These are phyloP conservation scores for Flexamia atlantica DNA, from an alignment of 2,888 invertebrate species.

Conservation along the genomic window DNA sequence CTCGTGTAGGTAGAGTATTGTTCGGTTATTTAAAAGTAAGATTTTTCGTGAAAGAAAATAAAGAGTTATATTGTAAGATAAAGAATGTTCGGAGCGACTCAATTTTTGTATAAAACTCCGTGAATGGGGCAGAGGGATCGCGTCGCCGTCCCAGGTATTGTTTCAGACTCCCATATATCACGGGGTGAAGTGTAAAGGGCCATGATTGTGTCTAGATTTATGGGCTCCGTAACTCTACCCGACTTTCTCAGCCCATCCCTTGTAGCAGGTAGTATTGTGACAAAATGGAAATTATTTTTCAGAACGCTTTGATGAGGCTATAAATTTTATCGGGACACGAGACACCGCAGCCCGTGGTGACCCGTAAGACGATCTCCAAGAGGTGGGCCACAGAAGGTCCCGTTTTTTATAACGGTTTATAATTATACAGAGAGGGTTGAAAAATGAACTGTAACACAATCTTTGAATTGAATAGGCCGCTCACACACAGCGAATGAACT, in stretches of 20 bases:
- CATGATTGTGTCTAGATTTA: conserved; percentile 47
- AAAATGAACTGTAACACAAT: not conserved
- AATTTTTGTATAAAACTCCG: not conserved
- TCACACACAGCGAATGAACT: not conserved
- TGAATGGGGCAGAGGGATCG: conserved; percentile 33
- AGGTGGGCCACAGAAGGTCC: not conserved
- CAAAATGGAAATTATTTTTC: conserved; percentile 65
- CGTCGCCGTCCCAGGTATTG: conserved; percentile 43
- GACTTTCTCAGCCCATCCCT: conserved; percentile 53
- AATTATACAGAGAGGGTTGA: conserved; percentile 5
- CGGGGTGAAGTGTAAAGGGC: conserved; percentile 44
- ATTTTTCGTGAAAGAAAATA: too few species aligned
- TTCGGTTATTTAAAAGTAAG: too few species aligned
- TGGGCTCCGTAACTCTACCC: not conserved
- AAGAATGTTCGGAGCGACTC: not conserved
- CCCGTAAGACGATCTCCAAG: not conserved
- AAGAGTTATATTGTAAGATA: not conserved
- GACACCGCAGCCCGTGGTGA: not conserved
- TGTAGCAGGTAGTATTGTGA: conserved; percentile 62
- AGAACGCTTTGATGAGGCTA: conserved; percentile 61
- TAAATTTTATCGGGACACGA: conserved; percentile 59
- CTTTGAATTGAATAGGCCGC: not conserved
- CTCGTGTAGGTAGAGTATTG: too few species aligned
- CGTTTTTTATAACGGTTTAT: not conserved
- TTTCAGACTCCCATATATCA: conserved; percentile 54